A percentile compares a stretch with the other conserved stretches of the same genome.
phyloP scores from a whole-genome alignment of 1,140 invertebrate genomes.

The Macrobrachium nipponense region DNA sequence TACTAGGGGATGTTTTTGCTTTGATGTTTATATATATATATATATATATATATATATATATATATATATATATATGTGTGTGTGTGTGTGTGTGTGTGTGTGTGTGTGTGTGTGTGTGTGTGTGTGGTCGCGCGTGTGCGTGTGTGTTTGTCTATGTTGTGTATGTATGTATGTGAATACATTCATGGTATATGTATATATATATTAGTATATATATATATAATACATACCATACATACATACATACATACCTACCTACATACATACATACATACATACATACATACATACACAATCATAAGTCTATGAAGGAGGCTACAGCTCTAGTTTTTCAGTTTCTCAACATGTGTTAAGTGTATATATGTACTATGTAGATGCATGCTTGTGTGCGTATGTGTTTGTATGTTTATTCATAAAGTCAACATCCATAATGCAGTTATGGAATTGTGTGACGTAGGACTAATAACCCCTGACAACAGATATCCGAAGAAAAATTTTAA shows the following conservation, averaged over 20 bases:
- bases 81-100: slow-evolving; percentile 5
- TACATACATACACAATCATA: no score
- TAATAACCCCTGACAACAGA: no score
- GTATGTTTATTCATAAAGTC: background rate
- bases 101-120: background rate
- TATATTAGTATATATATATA: background rate
- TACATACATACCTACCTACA: no score
- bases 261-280: no score
- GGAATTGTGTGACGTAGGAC: no score
- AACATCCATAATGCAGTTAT: no score
- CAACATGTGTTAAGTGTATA: background rate
- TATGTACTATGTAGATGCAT: background rate
- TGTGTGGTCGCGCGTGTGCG: background rate
- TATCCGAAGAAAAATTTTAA: no score
- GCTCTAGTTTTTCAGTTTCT: background rate
- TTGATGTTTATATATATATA: background rate
- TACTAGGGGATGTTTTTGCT: no score
- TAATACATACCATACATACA: background rate
- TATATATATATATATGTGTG: slow-evolving; percentile 10
- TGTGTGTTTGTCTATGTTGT: slow-evolving; percentile 1
- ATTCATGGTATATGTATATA: background rate
- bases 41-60: background rate
- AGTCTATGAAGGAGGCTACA: no score
- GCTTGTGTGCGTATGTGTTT: background rate
- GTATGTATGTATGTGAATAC: background rate